Conservation (phyloP, 2,888 invertebrate genomes). For the Spodoptera exigua region DNA sequence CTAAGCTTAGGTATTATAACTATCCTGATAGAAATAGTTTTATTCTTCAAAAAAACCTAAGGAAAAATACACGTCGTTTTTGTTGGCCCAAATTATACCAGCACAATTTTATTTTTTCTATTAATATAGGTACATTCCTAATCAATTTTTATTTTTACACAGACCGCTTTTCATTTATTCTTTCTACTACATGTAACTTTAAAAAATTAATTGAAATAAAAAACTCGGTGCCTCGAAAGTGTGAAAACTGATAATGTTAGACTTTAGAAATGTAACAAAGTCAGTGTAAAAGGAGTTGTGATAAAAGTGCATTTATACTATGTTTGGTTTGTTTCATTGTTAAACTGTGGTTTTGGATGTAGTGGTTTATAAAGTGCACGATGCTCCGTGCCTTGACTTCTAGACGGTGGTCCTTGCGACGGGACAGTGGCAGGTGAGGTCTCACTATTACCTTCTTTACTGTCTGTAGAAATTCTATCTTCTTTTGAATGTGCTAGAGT, state of each 20-base stretch:
- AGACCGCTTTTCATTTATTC: constrained; percentile 21
- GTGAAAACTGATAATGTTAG: constrained; percentile 38
- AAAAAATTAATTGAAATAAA: constrained; percentile 9
- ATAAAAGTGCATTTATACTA: constrained; percentile 52
- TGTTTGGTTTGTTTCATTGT: constrained; percentile 40
- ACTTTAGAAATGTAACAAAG: constrained; percentile 17
- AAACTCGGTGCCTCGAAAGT: constrained; percentile 53
- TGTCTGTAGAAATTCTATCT: background rate
- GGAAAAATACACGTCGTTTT: no score
- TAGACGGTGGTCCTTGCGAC: constrained; percentile 84
- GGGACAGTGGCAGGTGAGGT: constrained; percentile 86
- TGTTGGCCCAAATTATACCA: no score
- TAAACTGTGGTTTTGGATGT: constrained; percentile 50
- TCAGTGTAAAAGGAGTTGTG: constrained; percentile 41
- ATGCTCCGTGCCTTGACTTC: constrained; percentile 86
- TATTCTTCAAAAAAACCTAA: no score
- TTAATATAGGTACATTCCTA: no score
- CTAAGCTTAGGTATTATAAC: no score
- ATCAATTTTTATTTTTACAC: background rate
- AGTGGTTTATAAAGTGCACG: constrained; percentile 61
- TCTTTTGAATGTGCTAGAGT: no score
- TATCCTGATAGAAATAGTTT: no score
- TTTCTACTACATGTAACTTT: background rate
- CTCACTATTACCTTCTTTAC: background rate
- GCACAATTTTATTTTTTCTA: no score